These are phyloP conservation scores for Sebastiscus tertius DNA, from an alignment of 2,797 vertebrate genomes.

Conservation along the genomic window DNA sequence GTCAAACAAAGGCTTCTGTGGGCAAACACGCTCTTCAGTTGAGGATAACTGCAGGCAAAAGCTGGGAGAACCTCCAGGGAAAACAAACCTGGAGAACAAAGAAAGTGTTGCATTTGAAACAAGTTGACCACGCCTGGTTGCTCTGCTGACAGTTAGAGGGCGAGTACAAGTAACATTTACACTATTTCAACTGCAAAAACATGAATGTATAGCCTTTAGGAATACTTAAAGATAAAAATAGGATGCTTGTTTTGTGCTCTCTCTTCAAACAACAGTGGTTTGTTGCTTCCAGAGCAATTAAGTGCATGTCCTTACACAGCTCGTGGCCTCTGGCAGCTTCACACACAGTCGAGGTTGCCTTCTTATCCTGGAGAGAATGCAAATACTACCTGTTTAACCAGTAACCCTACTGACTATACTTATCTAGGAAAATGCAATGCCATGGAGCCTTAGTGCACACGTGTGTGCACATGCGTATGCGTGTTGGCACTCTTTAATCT, in stretches of 20 bases:
- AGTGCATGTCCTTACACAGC: constrained; percentile 42
- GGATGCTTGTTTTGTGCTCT: constrained; percentile 10
- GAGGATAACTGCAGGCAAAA: constrained; percentile 73
- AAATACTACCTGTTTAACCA: constrained; percentile 76
- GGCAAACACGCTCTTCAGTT: constrained; percentile 78
- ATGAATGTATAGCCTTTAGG: not conserved
- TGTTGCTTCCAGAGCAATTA: constrained; percentile 25
- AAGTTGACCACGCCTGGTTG: constrained; percentile 73
- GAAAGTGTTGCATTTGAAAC: constrained; percentile 72
- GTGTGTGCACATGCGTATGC: not conserved
- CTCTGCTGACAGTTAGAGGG: constrained; percentile 61
- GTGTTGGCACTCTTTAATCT: constrained; percentile 37
- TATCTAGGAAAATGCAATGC: constrained; percentile 66
- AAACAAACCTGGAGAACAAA: constrained; percentile 79
- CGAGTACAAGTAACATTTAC: constrained; percentile 28
- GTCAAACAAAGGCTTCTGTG: constrained; percentile 84
- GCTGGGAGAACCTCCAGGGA: constrained; percentile 64
- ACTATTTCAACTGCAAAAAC: constrained; percentile 27
- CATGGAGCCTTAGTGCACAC: not conserved
- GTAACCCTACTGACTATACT: constrained; percentile 40
- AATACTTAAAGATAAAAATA: not conserved
- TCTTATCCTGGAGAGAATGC: constrained; percentile 63
- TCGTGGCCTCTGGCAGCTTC: constrained; percentile 50
- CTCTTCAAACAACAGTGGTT: constrained; percentile 1
- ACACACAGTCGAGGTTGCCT: constrained; percentile 42